These are phyloP conservation scores for Valencia hispanica DNA, from an alignment of 2,797 vertebrate genomes.

Conservation along the genomic window DNA sequence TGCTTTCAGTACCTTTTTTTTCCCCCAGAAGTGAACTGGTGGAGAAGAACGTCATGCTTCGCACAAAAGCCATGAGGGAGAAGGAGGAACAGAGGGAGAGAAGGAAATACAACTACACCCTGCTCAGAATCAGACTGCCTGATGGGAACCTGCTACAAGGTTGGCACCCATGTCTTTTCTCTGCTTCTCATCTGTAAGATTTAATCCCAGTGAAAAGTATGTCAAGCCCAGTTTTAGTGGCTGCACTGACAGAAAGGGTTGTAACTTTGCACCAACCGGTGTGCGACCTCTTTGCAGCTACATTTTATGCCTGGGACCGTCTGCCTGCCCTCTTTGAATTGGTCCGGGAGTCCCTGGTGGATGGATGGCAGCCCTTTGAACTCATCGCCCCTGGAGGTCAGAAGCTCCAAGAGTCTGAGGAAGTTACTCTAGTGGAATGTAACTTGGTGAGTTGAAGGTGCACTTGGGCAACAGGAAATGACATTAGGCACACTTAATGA, in stretches of 20 bases:
- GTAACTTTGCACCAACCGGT: not conserved
- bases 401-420: constrained; percentile 85
- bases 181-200: not conserved
- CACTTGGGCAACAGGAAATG: not conserved
- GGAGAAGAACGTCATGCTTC: constrained; percentile 88
- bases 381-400: constrained; percentile 89
- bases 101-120: constrained; percentile 90
- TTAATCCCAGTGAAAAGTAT: not conserved
- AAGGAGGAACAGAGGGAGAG: constrained; percentile 91
- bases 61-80: constrained; percentile 95
- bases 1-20: constrained; percentile 1
- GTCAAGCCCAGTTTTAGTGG: not conserved
- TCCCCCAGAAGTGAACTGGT: constrained; percentile 84
- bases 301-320: constrained; percentile 91
- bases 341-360: constrained; percentile 86
- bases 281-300: constrained; percentile 77
- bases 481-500: not conserved
- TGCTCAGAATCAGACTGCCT: constrained; percentile 89
- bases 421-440: constrained; percentile 85
- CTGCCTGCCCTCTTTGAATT: constrained; percentile 85
- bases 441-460: constrained; percentile 85
- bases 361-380: constrained; percentile 94
- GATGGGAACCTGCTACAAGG: constrained; percentile 92
- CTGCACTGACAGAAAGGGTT: not conserved
- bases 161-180: constrained; percentile 28